Evolutionary conservation across 2,888 invertebrate genomes (phyloP).

Genomic region (Nipponacmea schrenckii): DNA sequence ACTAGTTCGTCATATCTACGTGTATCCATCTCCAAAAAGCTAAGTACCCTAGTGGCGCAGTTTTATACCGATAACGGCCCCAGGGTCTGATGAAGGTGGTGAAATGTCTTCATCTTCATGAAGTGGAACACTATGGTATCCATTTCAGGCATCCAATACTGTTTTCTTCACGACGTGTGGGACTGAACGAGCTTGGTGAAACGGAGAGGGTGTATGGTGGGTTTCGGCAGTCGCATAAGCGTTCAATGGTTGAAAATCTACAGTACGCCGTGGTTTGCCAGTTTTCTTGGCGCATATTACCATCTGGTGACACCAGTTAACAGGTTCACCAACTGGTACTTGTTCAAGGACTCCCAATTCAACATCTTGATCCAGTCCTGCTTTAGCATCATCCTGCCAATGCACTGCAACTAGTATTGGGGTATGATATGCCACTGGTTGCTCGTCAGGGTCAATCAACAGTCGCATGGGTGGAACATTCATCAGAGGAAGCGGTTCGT

Average conservation of each 20-base stretch:
- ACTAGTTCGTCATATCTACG: conserved; percentile 45
- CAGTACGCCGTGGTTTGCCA: conserved; percentile 40
- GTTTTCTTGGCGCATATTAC: conserved; percentile 32
- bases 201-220: conserved; percentile 39
- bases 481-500: conserved; percentile 43
- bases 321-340: conserved; percentile 39
- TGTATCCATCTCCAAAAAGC: conserved; percentile 36
- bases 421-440: conserved; percentile 43
- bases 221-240: conserved; percentile 34
- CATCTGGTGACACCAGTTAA: conserved; percentile 45
- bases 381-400: conserved; percentile 46
- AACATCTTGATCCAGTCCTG: conserved; percentile 42
- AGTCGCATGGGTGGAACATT: conserved; percentile 36
- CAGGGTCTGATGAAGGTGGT: conserved; percentile 38
- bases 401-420: conserved; percentile 50
- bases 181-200: conserved; percentile 43
- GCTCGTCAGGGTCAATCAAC: conserved; percentile 41
- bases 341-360: conserved; percentile 38
- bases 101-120: conserved; percentile 31
- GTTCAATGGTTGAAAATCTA: conserved; percentile 46
- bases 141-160: no score
- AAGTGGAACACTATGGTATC: no score
- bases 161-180: conserved; percentile 27
- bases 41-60: conserved; percentile 22
- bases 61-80: conserved; percentile 37